A percentile compares a stretch with the other conserved stretches of the same genome.
Evolutionary conservation across 2,113 vertebrate species (phyloP).

Genomic region (Promerops cafer): DNA sequence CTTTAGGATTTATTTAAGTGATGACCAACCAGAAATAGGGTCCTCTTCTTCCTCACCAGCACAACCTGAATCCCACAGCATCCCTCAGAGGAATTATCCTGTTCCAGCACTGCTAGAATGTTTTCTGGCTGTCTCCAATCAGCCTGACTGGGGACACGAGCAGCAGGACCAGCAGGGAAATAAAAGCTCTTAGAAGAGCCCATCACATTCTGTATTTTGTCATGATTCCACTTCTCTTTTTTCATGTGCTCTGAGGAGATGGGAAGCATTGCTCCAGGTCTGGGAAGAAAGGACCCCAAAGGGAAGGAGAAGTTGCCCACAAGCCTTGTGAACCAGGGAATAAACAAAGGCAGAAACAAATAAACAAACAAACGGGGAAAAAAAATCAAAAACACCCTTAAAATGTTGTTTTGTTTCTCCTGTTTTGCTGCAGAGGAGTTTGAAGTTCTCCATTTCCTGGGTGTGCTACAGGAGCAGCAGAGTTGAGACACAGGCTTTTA

Average conservation of each 20-base stretch:
- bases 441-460: slow-evolving; percentile 23
- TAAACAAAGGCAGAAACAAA: neutral
- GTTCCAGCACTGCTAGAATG: neutral
- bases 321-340: neutral
- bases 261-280: neutral
- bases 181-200: neutral
- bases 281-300: neutral
- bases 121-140: neutral
- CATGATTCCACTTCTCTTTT: neutral
- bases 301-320: neutral
- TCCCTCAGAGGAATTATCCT: neutral
- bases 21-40: neutral
- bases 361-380: neutral
- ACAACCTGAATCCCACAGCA: neutral
- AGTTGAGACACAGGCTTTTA: slow-evolving; percentile 43
- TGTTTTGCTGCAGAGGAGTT: neutral
- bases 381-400: neutral
- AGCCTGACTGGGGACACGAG: neutral
- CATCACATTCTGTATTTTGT: neutral
- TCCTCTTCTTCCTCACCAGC: neutral
- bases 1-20: neutral
- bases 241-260: neutral
- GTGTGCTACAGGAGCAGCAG: slow-evolving; percentile 3
- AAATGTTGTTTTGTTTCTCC: neutral
- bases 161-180: neutral